Evolutionary conservation across 1,140 invertebrate genomes (phyloP), one percentile per base, ranked within the genome.

Genomic region (Lepidotrigona ventralis): DNA sequence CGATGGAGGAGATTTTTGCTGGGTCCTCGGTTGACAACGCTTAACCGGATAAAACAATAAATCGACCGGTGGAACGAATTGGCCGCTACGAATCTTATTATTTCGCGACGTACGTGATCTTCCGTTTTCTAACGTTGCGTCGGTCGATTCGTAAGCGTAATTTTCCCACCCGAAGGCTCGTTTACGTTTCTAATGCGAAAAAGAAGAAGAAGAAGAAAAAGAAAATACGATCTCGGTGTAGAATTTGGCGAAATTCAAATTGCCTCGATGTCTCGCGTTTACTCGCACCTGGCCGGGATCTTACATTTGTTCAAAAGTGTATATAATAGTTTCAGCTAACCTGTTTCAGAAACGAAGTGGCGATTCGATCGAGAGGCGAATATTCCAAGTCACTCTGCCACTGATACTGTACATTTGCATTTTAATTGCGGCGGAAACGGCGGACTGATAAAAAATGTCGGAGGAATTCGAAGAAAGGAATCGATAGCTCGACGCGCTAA

Each of bases 1-100:
- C 84, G 79, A 71, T 63, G 80, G 23, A 73, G 81, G 54, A 83
- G 80, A 85, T 85, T 85, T 85, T 85, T 83, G 64, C 80, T 56
- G 17, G 29, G 60, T 1, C 33, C 46, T 54, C 39, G 39, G 54
- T n/a, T 71, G 83, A 85, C 79, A 82, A 85, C 79, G 58, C 66
- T 82, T 60, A 70, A 68, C 83, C 58, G 66, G 64, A 26, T 60
- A 46, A 85, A 82, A 75, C 75, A 82, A 75, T 76, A 85, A 82
- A 80, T 84, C 53, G 53, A 46, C 33, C 56, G 6, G 17, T 39
- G 82, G 1, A 5, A 54, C 76, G 81, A 78, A 83, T 83, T 58
- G 53, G 6, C 23, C 29, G 29, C 29, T 23, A 23, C 70, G 19
- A 68, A 84, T 58, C 60, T 71, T 79, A 83, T 83, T 72, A 72